Base-by-base conservation (phyloP, 1,140 invertebrate genomes). In the Rhagoletis zephyria region DNA sequence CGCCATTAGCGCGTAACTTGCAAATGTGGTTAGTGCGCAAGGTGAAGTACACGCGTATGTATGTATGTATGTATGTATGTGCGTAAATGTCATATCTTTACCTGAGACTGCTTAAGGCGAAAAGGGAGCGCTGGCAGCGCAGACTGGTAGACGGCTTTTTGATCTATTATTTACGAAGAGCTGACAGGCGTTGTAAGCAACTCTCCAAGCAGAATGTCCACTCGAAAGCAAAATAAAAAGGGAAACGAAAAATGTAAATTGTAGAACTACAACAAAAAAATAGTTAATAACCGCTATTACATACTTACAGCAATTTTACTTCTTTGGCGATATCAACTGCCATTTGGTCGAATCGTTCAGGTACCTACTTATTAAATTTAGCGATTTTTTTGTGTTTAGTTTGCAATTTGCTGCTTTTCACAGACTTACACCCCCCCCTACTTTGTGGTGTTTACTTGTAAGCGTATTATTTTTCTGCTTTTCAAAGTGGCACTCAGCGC, bases 171-270 rank as follows among this genome's bases (percentile, higher is more conserved):
- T 81, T 81, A 81, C 16, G 74, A 16, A 30, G 12, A 56, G 74
- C 74, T 81, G 74, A 81, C 74, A 81, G 74, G 74, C 74, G 74
- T 30, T 81, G 74, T 12, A 81, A 81, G 74, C 74, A 56, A 81
- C 40, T 81, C 48, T 81, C 74, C 74, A 14, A 56, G 19, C 74
- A 10, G 12, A 56, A 19, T 59, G 14, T 30, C 3, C 3, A 12
- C 14, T 1, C 61, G 16, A 14, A 63, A 14, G 61, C 10, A 56
- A 63, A 63, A 63, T 63, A 63, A 63, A 14, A 63, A 14, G 12
- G 16, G 16, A 63, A 63, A 63, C 12, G 16, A n/a, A 63, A 56
- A 9, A 10, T 74, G n/a, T 14, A 63, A 63, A 16, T n/a, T 48
- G 1, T 6, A 16, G 4, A 74, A 30, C 12, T 56, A 59, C 7